phyloP scores from a whole-genome alignment of 2,888 invertebrate genomes.

The Pristionchus maxplancki region DNA sequence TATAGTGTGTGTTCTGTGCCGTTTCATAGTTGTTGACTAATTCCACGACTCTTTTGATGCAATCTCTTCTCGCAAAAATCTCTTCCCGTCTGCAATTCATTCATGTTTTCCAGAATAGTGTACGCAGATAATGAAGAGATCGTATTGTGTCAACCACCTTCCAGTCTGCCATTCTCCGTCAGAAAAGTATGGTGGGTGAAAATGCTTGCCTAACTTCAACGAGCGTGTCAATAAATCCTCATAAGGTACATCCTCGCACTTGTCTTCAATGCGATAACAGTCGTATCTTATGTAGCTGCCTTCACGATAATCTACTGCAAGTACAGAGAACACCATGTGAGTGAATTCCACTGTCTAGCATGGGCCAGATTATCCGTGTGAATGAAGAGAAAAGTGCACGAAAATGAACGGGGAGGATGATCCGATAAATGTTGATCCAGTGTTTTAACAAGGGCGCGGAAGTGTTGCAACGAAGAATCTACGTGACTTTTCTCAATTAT shows the following conservation, averaged over 20 bases:
- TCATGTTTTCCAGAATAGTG: background rate
- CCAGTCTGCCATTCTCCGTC: background rate
- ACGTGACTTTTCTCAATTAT: background rate
- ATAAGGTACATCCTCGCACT: conserved; percentile 3
- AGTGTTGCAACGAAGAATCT: background rate
- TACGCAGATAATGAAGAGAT: background rate
- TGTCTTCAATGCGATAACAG: conserved; percentile 12
- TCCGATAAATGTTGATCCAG: background rate
- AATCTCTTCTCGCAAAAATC: background rate
- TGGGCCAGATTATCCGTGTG: background rate
- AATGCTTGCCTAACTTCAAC: too few species aligned
- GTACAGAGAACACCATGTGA: conserved; percentile 5
- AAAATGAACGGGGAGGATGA: background rate
- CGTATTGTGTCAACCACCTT: conserved; percentile 4
- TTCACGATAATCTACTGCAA: conserved; percentile 26
- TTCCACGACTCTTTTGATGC: background rate
- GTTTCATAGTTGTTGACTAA: background rate
- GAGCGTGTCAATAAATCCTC: too few species aligned
- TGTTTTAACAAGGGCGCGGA: background rate
- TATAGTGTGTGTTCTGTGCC: background rate
- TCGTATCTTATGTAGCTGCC: background rate
- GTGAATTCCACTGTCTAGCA: background rate
- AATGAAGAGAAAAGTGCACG: background rate
- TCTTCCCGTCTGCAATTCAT: background rate
- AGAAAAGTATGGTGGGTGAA: background rate